These are phyloP conservation scores for Candoia aspera DNA, from an alignment of 2,113 vertebrate species.

Conservation along the genomic window DNA sequence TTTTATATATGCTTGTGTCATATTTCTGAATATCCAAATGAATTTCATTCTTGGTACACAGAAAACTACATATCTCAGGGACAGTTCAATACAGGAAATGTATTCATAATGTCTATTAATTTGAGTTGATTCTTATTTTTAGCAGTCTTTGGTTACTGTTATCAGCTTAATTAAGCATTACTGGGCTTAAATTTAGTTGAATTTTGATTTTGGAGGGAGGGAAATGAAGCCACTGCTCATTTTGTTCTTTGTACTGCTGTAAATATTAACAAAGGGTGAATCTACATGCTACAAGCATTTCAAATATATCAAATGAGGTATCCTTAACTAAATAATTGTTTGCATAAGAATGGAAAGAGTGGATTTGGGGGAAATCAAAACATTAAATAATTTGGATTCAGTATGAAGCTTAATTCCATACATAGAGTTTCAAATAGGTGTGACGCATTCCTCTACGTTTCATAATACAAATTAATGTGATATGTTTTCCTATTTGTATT, in stretches of 20 bases:
- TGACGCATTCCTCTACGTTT: not conserved
- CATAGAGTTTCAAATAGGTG: not conserved
- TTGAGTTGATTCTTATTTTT: not conserved
- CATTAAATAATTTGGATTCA: not conserved
- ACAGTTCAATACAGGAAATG: not conserved
- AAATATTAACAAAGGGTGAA: not conserved
- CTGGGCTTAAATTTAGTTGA: not conserved
- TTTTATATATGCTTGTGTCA: not conserved
- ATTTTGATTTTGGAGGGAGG: not conserved
- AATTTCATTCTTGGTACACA: not conserved
- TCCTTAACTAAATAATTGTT: not conserved
- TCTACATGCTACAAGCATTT: not conserved
- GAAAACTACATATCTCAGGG: not conserved
- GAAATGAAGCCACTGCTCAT: not conserved
- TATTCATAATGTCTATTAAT: not conserved
- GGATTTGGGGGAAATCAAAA: not conserved
- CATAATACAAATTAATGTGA: not conserved
- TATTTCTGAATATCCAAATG: not conserved
- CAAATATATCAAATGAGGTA: not conserved
- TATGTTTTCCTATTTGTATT: not conserved
- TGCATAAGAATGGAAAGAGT: not conserved
- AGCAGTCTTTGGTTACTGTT: not conserved
- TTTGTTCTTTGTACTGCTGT: not conserved
- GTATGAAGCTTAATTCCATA: not conserved
- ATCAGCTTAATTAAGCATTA: not conserved